Conservation (phyloP, 2,797 vertebrate genomes). For the Neostethus bicornis region DNA sequence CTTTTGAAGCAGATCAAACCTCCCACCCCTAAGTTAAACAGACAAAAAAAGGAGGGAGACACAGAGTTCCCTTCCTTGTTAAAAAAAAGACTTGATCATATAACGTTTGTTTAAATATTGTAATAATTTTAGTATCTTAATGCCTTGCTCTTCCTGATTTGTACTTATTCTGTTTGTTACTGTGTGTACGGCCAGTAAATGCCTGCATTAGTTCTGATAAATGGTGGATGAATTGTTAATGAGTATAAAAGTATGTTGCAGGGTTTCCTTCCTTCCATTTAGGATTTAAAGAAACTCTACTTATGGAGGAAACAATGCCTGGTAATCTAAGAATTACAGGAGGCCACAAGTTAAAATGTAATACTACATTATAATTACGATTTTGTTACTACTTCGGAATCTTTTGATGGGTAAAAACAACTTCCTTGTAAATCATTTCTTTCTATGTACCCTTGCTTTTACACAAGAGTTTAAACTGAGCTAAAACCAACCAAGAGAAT, state of each 20-base stretch:
- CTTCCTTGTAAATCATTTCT: background rate
- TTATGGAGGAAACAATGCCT: no score
- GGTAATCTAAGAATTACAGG: background rate
- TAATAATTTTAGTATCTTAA: no score
- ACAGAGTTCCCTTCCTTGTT: no score
- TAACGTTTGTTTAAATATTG: no score
- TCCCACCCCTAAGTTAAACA: constrained; percentile 67
- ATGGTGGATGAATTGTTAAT: background rate
- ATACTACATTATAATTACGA: no score
- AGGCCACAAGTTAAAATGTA: no score
- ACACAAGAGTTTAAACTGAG: constrained; percentile 3
- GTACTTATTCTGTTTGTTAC: background rate
- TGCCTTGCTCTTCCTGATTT: background rate
- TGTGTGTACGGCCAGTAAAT: background rate
- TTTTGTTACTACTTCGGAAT: no score
- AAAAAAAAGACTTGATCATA: no score
- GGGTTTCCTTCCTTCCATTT: background rate
- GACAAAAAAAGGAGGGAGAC: constrained; percentile 9
- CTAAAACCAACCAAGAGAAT: constrained; percentile 3
- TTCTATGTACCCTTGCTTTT: background rate
- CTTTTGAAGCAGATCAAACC: constrained; percentile 32
- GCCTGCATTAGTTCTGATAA: background rate
- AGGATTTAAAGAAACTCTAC: background rate
- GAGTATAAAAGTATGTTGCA: background rate
- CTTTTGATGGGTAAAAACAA: background rate